These are phyloP conservation scores for Thereva unica DNA, from an alignment of 2,888 invertebrate genomes.

Conservation along the genomic window DNA sequence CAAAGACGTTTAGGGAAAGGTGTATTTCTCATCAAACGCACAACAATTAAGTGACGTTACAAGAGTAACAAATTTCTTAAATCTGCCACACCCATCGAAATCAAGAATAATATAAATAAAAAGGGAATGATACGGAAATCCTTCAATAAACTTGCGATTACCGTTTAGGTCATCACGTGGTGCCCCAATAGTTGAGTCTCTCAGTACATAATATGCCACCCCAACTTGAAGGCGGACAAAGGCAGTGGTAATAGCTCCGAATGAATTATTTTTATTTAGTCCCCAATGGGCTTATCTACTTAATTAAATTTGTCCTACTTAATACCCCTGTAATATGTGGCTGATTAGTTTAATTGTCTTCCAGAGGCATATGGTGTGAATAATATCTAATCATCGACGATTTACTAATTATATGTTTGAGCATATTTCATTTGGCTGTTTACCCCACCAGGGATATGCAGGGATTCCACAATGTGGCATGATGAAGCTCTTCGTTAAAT, in stretches of 20 bases:
- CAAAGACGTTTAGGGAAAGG: too few species aligned
- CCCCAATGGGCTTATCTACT: constrained; percentile 34
- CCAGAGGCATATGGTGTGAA: constrained; percentile 36
- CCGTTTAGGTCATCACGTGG: too few species aligned
- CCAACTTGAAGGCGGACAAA: background rate
- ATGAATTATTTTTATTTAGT: constrained; percentile 34
- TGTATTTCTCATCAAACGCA: too few species aligned
- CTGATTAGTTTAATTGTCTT: constrained; percentile 36
- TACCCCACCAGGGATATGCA: constrained; percentile 6
- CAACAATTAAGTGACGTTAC: too few species aligned
- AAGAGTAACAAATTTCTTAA: too few species aligned
- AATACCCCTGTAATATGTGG: constrained; percentile 36
- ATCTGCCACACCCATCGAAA: too few species aligned
- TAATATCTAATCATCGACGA: constrained; percentile 36
- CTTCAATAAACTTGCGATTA: too few species aligned
- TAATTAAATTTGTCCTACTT: constrained; percentile 38
- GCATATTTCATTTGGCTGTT: constrained; percentile 18
- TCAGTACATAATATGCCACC: too few species aligned
- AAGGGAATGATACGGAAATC: too few species aligned
- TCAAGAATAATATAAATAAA: too few species aligned
- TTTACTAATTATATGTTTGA: constrained; percentile 33
- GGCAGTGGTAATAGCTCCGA: constrained; percentile 24
- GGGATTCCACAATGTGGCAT: background rate
- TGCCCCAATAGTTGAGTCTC: too few species aligned
- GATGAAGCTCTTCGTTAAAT: background rate